Conservation (phyloP, 2,113 vertebrate genomes). For the Zonotrichia leucophrys region DNA sequence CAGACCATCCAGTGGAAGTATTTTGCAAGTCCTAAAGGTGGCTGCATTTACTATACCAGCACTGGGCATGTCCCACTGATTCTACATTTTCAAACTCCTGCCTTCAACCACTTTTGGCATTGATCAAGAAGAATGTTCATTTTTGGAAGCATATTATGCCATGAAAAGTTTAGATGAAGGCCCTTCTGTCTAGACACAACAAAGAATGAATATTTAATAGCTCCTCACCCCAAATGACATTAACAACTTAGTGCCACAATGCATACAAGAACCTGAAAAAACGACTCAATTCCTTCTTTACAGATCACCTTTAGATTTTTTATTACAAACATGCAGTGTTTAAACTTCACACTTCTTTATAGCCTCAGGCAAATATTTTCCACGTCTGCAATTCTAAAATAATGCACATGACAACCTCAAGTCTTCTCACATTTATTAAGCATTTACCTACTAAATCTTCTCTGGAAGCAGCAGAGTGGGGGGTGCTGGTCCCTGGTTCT, state of each 20-base stretch:
- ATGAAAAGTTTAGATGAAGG: neutral
- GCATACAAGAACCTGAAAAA: constrained; percentile 1
- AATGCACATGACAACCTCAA: constrained; percentile 22
- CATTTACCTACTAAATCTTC: constrained; percentile 91
- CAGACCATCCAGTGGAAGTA: neutral
- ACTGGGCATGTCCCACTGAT: neutral
- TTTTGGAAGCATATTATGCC: neutral
- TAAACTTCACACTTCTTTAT: constrained; percentile 27
- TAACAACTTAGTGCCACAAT: constrained; percentile 7
- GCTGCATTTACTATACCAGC: neutral
- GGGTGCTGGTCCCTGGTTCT: constrained; percentile 94
- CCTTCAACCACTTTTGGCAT: neutral
- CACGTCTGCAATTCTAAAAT: constrained; percentile 5
- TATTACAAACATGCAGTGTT: constrained; percentile 25
- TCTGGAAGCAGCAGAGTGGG: constrained; percentile 89
- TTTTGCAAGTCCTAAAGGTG: neutral
- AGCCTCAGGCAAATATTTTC: constrained; percentile 24
- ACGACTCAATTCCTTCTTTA: neutral
- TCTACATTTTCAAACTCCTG: neutral
- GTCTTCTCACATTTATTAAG: neutral
- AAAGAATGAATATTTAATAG: constrained; percentile 24
- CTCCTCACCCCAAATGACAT: constrained; percentile 27
- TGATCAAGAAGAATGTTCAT: neutral
- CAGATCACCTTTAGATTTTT: neutral
- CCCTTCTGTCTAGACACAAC: constrained; percentile 28